Conservation (phyloP, 2,888 invertebrate genomes). For the Epicampocera succincta region DNA sequence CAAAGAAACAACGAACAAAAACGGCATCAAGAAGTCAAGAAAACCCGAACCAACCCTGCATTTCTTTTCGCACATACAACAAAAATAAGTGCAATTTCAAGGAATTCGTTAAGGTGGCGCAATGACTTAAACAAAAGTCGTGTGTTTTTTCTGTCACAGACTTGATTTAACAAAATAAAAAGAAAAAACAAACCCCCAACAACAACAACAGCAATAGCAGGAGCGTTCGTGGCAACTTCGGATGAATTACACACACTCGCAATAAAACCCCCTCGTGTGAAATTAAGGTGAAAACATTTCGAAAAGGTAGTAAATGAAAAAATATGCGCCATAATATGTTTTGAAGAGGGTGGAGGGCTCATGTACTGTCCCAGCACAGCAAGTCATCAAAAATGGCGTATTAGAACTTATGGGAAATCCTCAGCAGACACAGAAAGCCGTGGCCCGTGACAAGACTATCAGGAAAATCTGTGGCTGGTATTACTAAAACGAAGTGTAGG, state of each 20-base stretch:
- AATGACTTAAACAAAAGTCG: slow-evolving; percentile 51
- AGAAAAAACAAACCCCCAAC: neutral
- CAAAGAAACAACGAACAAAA: neutral
- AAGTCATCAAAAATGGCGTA: too few relatives aligned
- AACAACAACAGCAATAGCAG: neutral
- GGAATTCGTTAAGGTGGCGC: slow-evolving; percentile 64
- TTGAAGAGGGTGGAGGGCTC: too few relatives aligned
- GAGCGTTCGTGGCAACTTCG: neutral
- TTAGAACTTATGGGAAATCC: too few relatives aligned
- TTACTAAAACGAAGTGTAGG: too few relatives aligned
- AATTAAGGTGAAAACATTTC: neutral
- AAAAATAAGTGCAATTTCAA: slow-evolving; percentile 58
- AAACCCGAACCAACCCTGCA: slow-evolving; percentile 17
- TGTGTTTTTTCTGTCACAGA: slow-evolving; percentile 46
- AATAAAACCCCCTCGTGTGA: too few relatives aligned
- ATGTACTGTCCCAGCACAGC: too few relatives aligned
- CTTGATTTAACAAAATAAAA: slow-evolving; percentile 42
- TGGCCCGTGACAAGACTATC: too few relatives aligned
- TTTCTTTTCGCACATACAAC: neutral
- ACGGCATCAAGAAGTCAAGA: neutral
- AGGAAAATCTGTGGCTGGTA: too few relatives aligned
- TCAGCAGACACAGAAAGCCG: too few relatives aligned
- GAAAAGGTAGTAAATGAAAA: too few relatives aligned
- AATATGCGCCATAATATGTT: too few relatives aligned
- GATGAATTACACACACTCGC: too few relatives aligned